Conservation (phyloP, 2,113 vertebrate genomes). For the Cyprinodon variegatus region DNA sequence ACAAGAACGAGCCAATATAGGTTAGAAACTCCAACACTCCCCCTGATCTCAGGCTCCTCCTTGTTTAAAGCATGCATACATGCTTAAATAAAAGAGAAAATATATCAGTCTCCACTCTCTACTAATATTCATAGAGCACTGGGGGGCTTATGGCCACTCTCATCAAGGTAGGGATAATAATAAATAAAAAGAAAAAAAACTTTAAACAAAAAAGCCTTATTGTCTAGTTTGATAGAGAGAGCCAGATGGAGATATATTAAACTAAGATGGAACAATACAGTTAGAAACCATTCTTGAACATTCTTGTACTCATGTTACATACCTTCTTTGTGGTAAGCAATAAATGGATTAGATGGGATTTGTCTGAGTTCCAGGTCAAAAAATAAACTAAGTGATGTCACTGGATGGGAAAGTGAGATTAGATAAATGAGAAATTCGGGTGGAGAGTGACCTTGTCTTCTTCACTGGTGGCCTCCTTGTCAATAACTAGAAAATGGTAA, state of each 20-base stretch:
- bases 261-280: conserved; percentile 31
- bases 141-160: conserved; percentile 31
- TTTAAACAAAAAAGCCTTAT: conserved; percentile 43
- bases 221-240: conserved; percentile 27
- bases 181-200: conserved; percentile 12
- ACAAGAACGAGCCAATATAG: not conserved
- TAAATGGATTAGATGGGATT: conserved; percentile 49
- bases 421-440: not conserved
- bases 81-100: conserved; percentile 49
- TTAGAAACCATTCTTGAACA: conserved; percentile 15
- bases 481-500: not conserved
- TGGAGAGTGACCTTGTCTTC: not conserved
- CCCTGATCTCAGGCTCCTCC: conserved; percentile 38
- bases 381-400: conserved; percentile 26
- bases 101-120: conserved; percentile 34
- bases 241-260: not conserved
- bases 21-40: conserved; percentile 15
- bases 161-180: conserved; percentile 43
- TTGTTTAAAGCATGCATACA: conserved; percentile 56
- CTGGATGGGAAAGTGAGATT: conserved; percentile 2
- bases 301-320: not conserved
- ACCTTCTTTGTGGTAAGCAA: conserved; percentile 27
- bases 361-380: conserved; percentile 20
- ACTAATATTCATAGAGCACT: conserved; percentile 34
- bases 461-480: not conserved